Conservation (phyloP, 2,113 vertebrate genomes). For the Accipiter cooperii region DNA sequence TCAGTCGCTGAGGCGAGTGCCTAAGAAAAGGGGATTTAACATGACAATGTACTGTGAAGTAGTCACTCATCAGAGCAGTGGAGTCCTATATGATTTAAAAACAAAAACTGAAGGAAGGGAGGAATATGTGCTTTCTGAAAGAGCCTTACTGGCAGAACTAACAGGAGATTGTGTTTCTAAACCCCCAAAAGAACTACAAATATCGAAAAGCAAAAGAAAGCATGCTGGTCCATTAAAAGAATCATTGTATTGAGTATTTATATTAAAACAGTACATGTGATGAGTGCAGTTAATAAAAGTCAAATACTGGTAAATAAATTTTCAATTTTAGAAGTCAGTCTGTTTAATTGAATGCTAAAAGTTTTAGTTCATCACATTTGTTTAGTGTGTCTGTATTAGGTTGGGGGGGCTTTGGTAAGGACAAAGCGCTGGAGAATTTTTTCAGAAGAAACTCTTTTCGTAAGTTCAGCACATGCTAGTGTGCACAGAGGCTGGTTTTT, state of each 20-base stretch:
- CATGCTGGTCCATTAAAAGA: background rate
- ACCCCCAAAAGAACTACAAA: background rate
- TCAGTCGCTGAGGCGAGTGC: background rate
- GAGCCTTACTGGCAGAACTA: background rate
- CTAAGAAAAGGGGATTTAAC: background rate
- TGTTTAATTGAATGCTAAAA: background rate
- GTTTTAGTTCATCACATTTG: background rate
- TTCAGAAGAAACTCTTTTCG: background rate
- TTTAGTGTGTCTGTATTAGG: background rate
- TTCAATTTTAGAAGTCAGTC: background rate
- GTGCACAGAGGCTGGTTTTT: background rate
- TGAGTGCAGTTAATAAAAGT: background rate
- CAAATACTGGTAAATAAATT: background rate
- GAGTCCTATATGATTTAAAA: background rate
- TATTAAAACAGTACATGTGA: background rate
- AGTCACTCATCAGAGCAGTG: background rate
- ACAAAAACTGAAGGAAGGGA: background rate
- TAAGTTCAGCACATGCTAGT: background rate
- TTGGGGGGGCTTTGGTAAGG: background rate
- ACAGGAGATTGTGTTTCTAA: background rate
- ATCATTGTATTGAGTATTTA: background rate
- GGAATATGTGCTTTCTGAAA: background rate
- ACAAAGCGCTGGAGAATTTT: background rate
- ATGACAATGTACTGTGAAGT: background rate
- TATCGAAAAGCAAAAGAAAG: constrained; percentile 17